phyloP scores from a whole-genome alignment of 2,888 invertebrate genomes.

The Chaitophorus viminalis region DNA sequence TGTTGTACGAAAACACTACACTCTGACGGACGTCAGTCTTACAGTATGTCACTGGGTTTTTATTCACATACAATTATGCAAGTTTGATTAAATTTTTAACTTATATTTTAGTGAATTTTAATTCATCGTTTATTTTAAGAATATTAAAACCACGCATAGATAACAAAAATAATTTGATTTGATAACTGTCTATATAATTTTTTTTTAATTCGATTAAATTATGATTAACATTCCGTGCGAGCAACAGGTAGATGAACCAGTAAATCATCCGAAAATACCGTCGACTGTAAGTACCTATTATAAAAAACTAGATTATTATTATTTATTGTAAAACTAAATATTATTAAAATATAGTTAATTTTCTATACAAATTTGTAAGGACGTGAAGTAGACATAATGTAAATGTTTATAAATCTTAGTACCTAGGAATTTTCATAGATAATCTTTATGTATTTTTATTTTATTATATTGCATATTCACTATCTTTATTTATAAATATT shows the following conservation, averaged over 20 bases:
- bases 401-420: too few species aligned
- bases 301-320: not conserved
- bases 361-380: too few species aligned
- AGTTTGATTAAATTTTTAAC: not conserved
- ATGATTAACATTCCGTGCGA: constrained; percentile 49
- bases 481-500: too few species aligned
- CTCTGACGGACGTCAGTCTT: constrained; percentile 38
- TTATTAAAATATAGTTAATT: too few species aligned
- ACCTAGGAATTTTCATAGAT: too few species aligned
- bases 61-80: not conserved
- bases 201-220: constrained; percentile 4
- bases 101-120: not conserved
- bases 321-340: not conserved
- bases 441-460: too few species aligned
- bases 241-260: constrained; percentile 41
- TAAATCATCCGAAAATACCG: constrained; percentile 38
- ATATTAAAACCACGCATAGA: not conserved
- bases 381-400: too few species aligned
- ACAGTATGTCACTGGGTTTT: not conserved
- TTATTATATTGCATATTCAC: too few species aligned
- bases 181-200: not conserved
- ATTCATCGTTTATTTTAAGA: not conserved
- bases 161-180: not conserved
- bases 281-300: constrained; percentile 47
- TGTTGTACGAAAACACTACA: constrained; percentile 9